Evolutionary conservation across 2,113 vertebrate genomes (phyloP).

Genomic region (Sylvilagus bachmani): DNA sequence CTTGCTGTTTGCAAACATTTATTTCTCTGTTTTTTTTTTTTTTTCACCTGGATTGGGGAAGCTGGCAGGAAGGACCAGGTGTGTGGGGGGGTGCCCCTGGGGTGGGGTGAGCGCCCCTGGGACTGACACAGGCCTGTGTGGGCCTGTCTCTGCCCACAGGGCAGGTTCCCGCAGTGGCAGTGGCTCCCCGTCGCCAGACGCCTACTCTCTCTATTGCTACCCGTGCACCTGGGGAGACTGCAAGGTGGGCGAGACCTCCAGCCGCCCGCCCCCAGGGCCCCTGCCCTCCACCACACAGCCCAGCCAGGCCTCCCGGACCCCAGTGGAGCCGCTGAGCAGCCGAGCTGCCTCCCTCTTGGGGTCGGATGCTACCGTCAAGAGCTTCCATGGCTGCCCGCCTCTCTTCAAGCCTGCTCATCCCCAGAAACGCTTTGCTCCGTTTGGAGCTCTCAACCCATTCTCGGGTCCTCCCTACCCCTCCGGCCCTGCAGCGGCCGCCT

Average conservation of each 20-base stretch:
- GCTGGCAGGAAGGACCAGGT: background rate
- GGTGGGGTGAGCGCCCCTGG: no score
- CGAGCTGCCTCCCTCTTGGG: constrained; percentile 85
- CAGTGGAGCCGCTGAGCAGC: constrained; percentile 82
- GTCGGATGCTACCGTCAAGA: constrained; percentile 86
- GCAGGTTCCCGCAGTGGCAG: constrained; percentile 88
- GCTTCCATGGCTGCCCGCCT: constrained; percentile 90
- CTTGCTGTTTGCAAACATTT: background rate
- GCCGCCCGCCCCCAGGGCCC: constrained; percentile 77
- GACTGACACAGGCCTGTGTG: background rate
- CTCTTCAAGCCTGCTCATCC: constrained; percentile 90
- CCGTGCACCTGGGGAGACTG: constrained; percentile 97
- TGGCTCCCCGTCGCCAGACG: constrained; percentile 93
- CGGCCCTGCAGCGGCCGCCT: constrained; percentile 70
- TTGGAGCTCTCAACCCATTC: constrained; percentile 96
- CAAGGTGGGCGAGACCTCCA: constrained; percentile 90
- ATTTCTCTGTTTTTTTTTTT: background rate
- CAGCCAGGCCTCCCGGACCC: constrained; percentile 88
- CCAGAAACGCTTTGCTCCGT: constrained; percentile 96
- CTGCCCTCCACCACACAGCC: constrained; percentile 87
- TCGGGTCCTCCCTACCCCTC: constrained; percentile 87
- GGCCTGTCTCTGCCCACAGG: constrained; percentile 76
- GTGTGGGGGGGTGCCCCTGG: no score
- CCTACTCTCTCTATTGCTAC: constrained; percentile 96
- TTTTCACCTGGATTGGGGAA: background rate